phyloP scores from a whole-genome alignment of 2,888 invertebrate species.

The Cataglyphis rosenhaueri region DNA sequence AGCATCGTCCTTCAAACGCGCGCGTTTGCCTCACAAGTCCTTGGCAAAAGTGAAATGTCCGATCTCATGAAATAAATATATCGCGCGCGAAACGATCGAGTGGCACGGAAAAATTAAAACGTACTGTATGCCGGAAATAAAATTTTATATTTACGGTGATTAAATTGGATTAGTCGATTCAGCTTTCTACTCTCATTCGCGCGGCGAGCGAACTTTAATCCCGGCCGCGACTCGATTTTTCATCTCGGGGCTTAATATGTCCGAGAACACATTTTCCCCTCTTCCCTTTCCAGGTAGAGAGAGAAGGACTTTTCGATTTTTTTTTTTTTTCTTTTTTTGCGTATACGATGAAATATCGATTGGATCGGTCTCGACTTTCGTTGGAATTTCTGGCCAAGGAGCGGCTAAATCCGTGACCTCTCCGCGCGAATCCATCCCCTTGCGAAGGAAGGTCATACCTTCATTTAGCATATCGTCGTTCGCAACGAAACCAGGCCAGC shows the following conservation, averaged over 20 bases:
- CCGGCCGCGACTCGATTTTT: conserved; percentile 21
- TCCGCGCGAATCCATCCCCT: conserved; percentile 60
- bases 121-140: conserved; percentile 18
- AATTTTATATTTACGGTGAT: conserved; percentile 45
- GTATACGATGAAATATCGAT: background rate
- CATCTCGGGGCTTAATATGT: conserved; percentile 4
- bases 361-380: conserved; percentile 16
- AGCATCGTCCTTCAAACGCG: background rate
- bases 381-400: conserved; percentile 59
- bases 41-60: conserved; percentile 12
- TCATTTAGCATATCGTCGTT: conserved; percentile 71
- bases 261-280: background rate
- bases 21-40: background rate
- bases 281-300: background rate
- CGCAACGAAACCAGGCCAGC: conserved; percentile 73
- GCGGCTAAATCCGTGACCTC: conserved; percentile 69
- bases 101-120: conserved; percentile 14
- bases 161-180: conserved; percentile 44
- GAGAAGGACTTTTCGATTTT: background rate
- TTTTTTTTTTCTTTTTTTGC: too few species aligned
- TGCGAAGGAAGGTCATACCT: conserved; percentile 71
- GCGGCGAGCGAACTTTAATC: conserved; percentile 38
- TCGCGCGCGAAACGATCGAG: conserved; percentile 21
- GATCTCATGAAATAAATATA: conserved; percentile 27
- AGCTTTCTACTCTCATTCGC: conserved; percentile 13